Base-by-base conservation (phyloP, 2,888 invertebrate species). In the Tetranychus piercei region DNA sequence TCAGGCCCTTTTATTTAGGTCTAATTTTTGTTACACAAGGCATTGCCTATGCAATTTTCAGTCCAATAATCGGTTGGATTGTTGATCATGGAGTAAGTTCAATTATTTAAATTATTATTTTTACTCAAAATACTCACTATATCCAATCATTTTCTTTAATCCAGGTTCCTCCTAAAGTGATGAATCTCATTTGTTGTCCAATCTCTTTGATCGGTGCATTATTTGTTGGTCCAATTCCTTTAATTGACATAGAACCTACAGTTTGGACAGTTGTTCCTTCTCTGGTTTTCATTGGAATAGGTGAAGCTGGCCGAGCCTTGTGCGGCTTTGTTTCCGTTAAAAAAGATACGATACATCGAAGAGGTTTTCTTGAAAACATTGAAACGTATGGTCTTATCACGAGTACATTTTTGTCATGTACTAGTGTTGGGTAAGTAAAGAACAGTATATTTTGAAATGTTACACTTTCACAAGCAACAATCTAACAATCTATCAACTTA, bases 371-470 rank as follows among this genome's bases (percentile, higher is more conserved):
- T 0, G 91, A 94, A 82, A 89, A 88, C 77, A 85, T 94, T 78
- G 90, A 91, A 80, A 94, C 94, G 0, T 93, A 91, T 80, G 93
- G 93, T 0, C 84, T 93, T 64, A 89, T 93, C 8, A 92, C 93
- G 0, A 93, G 92, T 0, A 85, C 94, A 80, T 94, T 92, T 89
- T 92, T 92, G 1, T 91, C 91, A 1, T 88, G 90, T 0, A 92
- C 92, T 80, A 92, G 93, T n/a, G n/a, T 69, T 43, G 70, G 55
- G 55, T 55, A 55, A 55, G 55, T 55, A 55, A 55, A 15, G 9
- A 55, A 55, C 55, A 0, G 1, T 7, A 55, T 7, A 34, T 34
- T 34, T 34, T 55, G 45, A 15, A 55, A 15, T 55, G 9, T 55
- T 6, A 55, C 11, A 7, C 15, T 15, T 9, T 0, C 0, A 7